Percentiles rank a stretch among this genome's conserved stretches.
These are phyloP conservation scores for Oncorhynchus clarkii DNA, from an alignment of 2,113 vertebrate species.

Conservation along the genomic window DNA sequence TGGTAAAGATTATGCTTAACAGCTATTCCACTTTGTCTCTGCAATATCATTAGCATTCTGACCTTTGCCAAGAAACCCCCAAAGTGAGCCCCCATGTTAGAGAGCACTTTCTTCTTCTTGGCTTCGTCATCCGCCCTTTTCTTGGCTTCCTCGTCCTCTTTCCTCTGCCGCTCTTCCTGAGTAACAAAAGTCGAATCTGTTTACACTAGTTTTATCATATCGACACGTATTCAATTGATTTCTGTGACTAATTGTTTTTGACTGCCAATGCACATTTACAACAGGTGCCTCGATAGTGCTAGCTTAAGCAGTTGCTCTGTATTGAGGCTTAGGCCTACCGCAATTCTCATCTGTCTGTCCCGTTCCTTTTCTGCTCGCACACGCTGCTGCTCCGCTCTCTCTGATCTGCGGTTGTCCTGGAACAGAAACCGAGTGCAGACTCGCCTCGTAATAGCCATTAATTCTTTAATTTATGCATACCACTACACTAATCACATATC, in stretches of 20 bases:
- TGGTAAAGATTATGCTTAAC: not conserved
- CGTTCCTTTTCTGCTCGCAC: slow-evolving; percentile 92
- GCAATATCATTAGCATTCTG: not conserved
- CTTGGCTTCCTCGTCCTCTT: slow-evolving; percentile 93
- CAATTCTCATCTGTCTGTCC: slow-evolving; percentile 87
- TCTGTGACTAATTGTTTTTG: no score
- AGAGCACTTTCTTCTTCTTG: slow-evolving; percentile 97
- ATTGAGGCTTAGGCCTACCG: slow-evolving; percentile 59
- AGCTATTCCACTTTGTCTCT: not conserved
- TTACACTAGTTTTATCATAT: not conserved
- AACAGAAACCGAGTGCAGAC: not conserved
- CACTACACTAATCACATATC: not conserved
- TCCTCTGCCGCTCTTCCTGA: slow-evolving; percentile 92
- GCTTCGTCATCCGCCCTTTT: slow-evolving; percentile 91
- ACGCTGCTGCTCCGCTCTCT: slow-evolving; percentile 91
- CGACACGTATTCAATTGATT: not conserved
- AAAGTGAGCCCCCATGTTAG: slow-evolving; percentile 94
- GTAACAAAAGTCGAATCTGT: not conserved
- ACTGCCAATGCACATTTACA: no score
- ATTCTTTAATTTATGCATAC: not conserved
- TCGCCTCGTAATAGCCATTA: not conserved
- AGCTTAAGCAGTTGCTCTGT: no score
- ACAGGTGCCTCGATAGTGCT: no score
- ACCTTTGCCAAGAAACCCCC: slow-evolving; percentile 97
- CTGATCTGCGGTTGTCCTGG: slow-evolving; percentile 89